Base-by-base conservation (phyloP, 2,888 invertebrate species). In the Melinopterus prodromus region DNA sequence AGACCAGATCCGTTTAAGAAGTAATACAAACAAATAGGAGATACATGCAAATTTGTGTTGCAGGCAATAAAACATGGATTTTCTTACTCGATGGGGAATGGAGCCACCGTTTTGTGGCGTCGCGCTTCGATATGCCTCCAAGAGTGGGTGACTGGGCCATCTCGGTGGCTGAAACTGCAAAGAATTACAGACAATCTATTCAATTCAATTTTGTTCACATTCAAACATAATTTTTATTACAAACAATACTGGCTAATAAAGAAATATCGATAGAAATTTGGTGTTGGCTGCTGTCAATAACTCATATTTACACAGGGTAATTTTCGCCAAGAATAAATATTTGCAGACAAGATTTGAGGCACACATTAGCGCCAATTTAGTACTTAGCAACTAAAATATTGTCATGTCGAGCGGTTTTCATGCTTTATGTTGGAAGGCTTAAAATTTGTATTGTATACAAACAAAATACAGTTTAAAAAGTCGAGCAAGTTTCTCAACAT, bases 131-230 rank as follows among this genome's bases (percentile, higher is more conserved):
- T 77, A 80, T 37, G 80, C 78, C 36, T 78, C 78, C 80, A 76
- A 80, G 80, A 78, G 77, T 74, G 38, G 78, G 78, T 72, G 80
- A 76, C 37, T 78, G 36, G 74, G 77, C 80, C 80, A 80, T 71
- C 80, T 80, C 80, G 78, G 76, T 38, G 79, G 77, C 72, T 80
- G 80, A 78, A 80, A 80, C 80, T 80, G 78, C 35, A 80, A 80
- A 53, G 53, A 53, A 53, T 53, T 53, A 53, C 53, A 53, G 53
- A 53, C 53, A 53, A 9, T 53, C 53, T 7, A 53, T 53, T 53
- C 12, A 53, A 53, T 53, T 53, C 53, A 53, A 53, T 12, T 53
- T 53, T 53, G 1, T 53, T 7, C 53, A 53, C 12, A 53, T 53
- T 53, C 53, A 53, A 53, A 9, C 7, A 9, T 38, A 53, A 53